Conservation (phyloP, 2,113 vertebrate species). For the Vombatus ursinus region DNA sequence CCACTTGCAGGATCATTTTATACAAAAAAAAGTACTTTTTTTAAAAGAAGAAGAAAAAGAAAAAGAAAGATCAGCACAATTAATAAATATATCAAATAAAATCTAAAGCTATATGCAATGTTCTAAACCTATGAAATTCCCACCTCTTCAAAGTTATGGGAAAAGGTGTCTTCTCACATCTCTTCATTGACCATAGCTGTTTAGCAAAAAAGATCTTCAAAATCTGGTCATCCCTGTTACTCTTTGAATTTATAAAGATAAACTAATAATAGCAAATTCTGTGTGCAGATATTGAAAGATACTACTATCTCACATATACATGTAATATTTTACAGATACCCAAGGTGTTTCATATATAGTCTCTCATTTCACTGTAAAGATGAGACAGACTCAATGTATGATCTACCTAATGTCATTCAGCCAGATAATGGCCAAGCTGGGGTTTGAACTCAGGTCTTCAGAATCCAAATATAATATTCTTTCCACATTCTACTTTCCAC, state of each 20-base stretch:
- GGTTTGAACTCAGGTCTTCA: neutral
- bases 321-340: neutral
- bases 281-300: neutral
- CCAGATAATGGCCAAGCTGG: neutral
- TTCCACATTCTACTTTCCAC: conserved; percentile 1
- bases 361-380: neutral
- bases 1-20: neutral
- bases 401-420: neutral
- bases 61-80: neutral
- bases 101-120: neutral
- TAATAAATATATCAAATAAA: neutral
- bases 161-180: neutral
- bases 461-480: neutral
- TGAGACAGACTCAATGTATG: neutral
- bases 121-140: neutral
- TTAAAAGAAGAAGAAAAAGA: neutral
- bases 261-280: neutral
- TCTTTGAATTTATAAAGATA: neutral
- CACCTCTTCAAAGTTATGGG: neutral
- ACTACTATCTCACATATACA: neutral
- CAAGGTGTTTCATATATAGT: neutral
- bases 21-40: neutral
- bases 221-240: neutral
- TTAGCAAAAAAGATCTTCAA: neutral
- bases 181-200: neutral